A percentile compares a stretch with the other conserved stretches of the same genome.
These are phyloP conservation scores for Luperina nickerlii DNA, from an alignment of 2,888 invertebrate species.

Conservation along the genomic window DNA sequence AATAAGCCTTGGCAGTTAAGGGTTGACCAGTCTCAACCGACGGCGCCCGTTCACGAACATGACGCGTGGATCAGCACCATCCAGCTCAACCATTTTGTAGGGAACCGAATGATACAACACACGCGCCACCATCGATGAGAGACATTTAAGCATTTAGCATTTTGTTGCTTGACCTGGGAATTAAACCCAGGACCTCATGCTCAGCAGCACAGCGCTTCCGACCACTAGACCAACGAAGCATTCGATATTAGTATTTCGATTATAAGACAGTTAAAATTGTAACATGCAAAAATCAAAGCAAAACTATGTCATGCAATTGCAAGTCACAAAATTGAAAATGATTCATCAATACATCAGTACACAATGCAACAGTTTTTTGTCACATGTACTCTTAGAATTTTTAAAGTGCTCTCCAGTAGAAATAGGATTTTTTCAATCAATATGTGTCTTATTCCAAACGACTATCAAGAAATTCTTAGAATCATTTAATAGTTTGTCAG, in stretches of 20 bases:
- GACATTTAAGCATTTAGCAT: no score
- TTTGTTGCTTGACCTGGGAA: background rate
- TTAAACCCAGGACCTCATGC: background rate
- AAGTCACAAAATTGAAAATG: conserved; percentile 17
- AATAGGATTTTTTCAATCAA: background rate
- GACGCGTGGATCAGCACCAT: no score
- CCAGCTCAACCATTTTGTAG: no score
- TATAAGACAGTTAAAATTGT: conserved; percentile 1
- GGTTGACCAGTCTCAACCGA: no score
- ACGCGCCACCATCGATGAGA: no score
- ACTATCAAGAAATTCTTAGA: conserved; percentile 19
- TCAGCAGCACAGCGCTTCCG: no score
- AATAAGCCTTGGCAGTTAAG: no score
- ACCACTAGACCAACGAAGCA: background rate
- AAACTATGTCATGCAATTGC: conserved; percentile 2
- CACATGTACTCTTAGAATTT: background rate
- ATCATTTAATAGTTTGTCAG: conserved; percentile 6
- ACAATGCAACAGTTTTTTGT: conserved; percentile 34
- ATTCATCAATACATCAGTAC: conserved; percentile 1
- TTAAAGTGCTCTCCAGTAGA: background rate
- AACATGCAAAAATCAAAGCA: conserved; percentile 1
- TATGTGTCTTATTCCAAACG: background rate
- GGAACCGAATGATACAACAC: no score
- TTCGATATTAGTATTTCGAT: conserved; percentile 8
- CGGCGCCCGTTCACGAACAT: no score